Evolutionary conservation across 2,888 invertebrate species (phyloP), one percentile per base, ranked within the genome.

Genomic region (Rotaria macrura): DNA sequence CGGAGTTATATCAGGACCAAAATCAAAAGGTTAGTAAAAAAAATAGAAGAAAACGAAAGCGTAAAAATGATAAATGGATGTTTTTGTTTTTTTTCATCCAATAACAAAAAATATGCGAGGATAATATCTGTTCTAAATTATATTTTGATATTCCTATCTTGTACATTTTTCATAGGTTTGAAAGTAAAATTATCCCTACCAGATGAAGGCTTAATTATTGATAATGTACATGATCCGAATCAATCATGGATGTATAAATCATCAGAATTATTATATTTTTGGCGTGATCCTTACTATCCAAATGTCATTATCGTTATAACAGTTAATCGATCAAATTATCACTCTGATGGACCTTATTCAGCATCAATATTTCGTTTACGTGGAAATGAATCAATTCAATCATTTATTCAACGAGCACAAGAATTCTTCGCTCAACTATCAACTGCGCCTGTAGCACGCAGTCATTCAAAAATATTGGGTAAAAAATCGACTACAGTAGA

Each of bases 351-450:
- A 14, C 79, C 79, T 7, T 79, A 43, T 79, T 79, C 79, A 43
- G 79, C 79, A 43, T 43, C 43, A 4, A 79, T 79, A 79, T 79
- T 79, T 79, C 79, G 79, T 79, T 43, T 79, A 79, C 79, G 79
- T n/a, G 79, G 79, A 0, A n/a, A 43, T 14, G 79, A 34, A 38
- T 43, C 29, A 20, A 20, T 65, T 20, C 65, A 65, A 17, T 3
- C 38, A 65, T 65, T 65, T 34, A 34, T 65, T 14, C 65, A 65
- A 34, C 65, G 65, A 9, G 65, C 65, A 5, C 65, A 65, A 34
- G 34, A 34, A 65, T 65, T 65, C 20, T 65, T 65, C 25, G 65
- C 17, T 38, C 17, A 65, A 6, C 20, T 34, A 29, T 14, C 54
- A 54, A 9, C 7, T 25, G 1, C 34, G 17, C 34, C 34, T 6